Evolutionary conservation across 2,888 invertebrate genomes (phyloP).

Genomic region (Craniophora ligustri): DNA sequence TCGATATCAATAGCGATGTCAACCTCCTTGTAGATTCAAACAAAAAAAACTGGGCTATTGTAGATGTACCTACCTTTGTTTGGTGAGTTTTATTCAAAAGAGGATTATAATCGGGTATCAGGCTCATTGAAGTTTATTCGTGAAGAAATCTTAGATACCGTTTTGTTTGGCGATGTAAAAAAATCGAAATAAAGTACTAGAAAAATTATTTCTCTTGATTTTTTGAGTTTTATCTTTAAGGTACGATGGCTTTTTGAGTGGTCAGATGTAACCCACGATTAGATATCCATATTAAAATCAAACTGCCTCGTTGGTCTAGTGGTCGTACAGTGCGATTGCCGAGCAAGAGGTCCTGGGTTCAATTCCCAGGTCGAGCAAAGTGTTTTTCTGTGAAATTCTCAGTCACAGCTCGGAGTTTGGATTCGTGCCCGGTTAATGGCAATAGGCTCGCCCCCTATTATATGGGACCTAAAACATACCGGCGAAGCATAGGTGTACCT

Average conservation of each 20-base stretch:
- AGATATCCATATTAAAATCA: too few species aligned
- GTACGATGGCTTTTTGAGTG: neutral
- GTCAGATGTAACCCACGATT: neutral
- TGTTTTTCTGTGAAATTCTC: too few species aligned
- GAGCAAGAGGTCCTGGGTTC: too few species aligned
- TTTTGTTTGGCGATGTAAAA: conserved; percentile 43
- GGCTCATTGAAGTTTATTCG: conserved; percentile 66
- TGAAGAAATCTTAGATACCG: conserved; percentile 62
- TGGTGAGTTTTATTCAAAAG: conserved; percentile 68
- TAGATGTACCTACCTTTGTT: conserved; percentile 65
- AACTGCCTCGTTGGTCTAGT: neutral
- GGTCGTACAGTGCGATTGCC: too few species aligned
- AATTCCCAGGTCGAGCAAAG: too few species aligned
- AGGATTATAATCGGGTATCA: conserved; percentile 72
- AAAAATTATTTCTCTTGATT: conserved; percentile 4
- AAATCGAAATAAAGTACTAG: conserved; percentile 8
- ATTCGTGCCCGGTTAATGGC: too few species aligned
- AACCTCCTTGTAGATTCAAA: conserved; percentile 55
- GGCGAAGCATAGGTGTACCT: too few species aligned
- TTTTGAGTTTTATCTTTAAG: conserved; percentile 1
- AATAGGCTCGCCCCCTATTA: too few species aligned
- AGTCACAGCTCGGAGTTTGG: too few species aligned
- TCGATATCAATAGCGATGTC: conserved; percentile 64
- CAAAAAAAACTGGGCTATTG: conserved; percentile 57
- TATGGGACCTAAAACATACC: too few species aligned